Conservation (phyloP, 2,797 vertebrate species). For the Peromyscus nudipes region DNA sequence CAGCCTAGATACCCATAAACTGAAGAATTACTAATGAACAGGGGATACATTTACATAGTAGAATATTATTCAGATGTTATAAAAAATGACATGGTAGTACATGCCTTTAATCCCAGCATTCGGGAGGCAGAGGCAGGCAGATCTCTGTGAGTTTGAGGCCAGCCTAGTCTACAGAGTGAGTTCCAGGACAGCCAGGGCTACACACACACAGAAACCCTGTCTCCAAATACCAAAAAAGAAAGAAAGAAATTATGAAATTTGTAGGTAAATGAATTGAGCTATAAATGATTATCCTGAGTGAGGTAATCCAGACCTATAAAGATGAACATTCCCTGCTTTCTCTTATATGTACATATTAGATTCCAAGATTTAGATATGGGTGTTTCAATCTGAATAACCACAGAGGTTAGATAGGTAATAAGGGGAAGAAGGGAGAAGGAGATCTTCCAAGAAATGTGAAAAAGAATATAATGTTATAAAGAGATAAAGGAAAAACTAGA, state of each 20-base stretch:
- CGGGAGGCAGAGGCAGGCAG: too few relatives aligned
- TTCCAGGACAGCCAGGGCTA: too few relatives aligned
- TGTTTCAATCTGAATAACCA: not conserved
- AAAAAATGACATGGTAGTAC: not conserved
- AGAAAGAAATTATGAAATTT: not conserved
- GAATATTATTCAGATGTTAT: not conserved
- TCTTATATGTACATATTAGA: not conserved
- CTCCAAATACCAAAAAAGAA: too few relatives aligned
- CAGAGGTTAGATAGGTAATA: not conserved
- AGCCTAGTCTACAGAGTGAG: too few relatives aligned
- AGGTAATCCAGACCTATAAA: not conserved
- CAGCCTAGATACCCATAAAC: not conserved
- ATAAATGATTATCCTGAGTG: not conserved
- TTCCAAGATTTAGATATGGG: not conserved
- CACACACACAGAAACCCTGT: too few relatives aligned
- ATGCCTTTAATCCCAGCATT: too few relatives aligned
- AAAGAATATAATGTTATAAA: too few relatives aligned
- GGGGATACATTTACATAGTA: not conserved
- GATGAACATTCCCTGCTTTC: not conserved
- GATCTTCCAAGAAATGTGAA: too few relatives aligned
- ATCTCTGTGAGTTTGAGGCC: too few relatives aligned
- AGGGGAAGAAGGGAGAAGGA: too few relatives aligned
- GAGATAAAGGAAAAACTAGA: too few relatives aligned
- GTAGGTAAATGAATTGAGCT: not conserved
- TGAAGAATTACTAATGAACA: not conserved